Base-by-base conservation (phyloP, 2,113 vertebrate genomes). In the Rana temporaria region DNA sequence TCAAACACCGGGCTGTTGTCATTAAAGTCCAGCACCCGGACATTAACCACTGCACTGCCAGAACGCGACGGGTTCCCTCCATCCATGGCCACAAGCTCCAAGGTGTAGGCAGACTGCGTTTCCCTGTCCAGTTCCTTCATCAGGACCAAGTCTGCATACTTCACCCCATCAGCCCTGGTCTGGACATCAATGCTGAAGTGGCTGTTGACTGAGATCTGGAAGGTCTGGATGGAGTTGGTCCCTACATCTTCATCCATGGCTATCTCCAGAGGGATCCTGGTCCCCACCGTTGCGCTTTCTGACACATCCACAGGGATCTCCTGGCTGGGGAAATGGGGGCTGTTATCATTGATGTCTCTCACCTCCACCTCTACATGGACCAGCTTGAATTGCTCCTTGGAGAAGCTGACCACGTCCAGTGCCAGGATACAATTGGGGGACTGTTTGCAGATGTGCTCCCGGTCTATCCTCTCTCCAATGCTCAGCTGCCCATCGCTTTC, bases 281-380 rank as follows among this genome's bases (percentile, higher is more conserved):
- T 96, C 42, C 97, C 98, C 0, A 95, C 91, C 0, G 92, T 89
- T 0, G 96, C 96, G 0, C 93, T 96, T 91, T 99, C 97, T 0
- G 96, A 97, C 85, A 98, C 95, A 86, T 98, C 98, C 86, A 98
- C 92, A 0, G 91, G 93, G 73, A 94, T 89, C 76, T 96, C 95
- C 82, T 90, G 86, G 42, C 89, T 91, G 66, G 96, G 96, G 77
- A 99, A 99, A 89, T 90, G 95, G 0, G 97, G 98, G 2, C 95
- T 94, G 72, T 99, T 96, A 92, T 99, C 97, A 12, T 99, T 99
- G 63, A 98, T 90, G 90, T 99, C 97, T 30, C 92, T 95, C 88
- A 99, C 95, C 90, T 97, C 96, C 89, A 99, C 94, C 88, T 98
- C 96, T 84, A 97, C 98, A 89, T 98, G 98, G 69, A 99, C 93